Evolutionary conservation across 2,113 vertebrate species (phyloP).

Genomic region (Trematocara nigrifrons): DNA sequence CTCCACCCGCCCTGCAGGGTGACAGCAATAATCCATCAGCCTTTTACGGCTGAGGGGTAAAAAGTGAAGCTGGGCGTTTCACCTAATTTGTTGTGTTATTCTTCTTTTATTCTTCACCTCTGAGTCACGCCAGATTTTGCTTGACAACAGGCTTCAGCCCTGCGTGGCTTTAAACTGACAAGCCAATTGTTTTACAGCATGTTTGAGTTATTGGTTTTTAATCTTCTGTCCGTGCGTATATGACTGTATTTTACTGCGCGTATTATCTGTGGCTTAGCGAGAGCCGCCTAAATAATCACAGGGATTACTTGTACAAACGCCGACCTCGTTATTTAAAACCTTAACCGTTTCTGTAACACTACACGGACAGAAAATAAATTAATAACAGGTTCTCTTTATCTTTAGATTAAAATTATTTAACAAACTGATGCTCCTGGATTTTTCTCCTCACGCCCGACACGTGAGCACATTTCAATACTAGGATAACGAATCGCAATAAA

Average conservation of each 20-base stretch:
- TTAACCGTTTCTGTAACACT: fast-evolving
- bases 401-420: neutral
- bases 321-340: neutral
- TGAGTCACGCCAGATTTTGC: neutral
- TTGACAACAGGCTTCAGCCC: neutral
- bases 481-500: neutral
- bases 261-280: neutral
- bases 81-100: neutral
- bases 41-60: fast-evolving
- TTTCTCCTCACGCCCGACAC: neutral
- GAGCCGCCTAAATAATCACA: neutral
- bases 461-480: fast-evolving
- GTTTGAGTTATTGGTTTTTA: neutral
- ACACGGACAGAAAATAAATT: neutral
- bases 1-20: neutral
- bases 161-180: neutral
- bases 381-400: neutral
- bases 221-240: neutral
- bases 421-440: neutral
- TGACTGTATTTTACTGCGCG: neutral
- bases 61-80: fast-evolving
- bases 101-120: neutral
- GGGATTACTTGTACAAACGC: neutral
- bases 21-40: neutral
- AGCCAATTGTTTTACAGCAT: neutral